phyloP scores from a whole-genome alignment of 2,888 invertebrate genomes.

The Alloplasta piceator region DNA sequence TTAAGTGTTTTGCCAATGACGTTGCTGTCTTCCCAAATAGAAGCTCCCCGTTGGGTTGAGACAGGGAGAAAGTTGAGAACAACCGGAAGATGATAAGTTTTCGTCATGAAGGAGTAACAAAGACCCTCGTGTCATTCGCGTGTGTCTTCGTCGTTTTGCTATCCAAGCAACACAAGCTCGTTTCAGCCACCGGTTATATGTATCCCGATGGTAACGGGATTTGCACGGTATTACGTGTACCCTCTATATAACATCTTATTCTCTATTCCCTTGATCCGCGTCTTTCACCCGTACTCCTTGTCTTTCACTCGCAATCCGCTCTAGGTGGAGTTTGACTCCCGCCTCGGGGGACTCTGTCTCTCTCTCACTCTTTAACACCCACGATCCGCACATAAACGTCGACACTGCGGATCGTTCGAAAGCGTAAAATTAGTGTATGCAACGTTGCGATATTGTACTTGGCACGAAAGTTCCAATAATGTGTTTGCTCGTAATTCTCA shows the following conservation, averaged over 20 bases:
- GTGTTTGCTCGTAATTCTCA: neutral
- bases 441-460: constrained; percentile 18
- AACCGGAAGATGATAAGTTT: constrained; percentile 31
- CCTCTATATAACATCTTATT: constrained; percentile 19
- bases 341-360: neutral
- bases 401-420: neutral
- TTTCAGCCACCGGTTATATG: constrained; percentile 17
- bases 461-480: constrained; percentile 2
- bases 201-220: constrained; percentile 34
- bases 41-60: neutral
- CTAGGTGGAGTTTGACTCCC: neutral
- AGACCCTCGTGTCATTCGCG: constrained; percentile 30
- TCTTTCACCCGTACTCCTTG: neutral
- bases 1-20: constrained; percentile 39
- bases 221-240: constrained; percentile 44
- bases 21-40: neutral
- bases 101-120: constrained; percentile 38
- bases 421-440: constrained; percentile 11
- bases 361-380: constrained; percentile 6
- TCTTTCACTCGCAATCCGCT: constrained; percentile 14
- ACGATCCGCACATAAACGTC: neutral
- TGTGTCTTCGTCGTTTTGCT: constrained; percentile 10
- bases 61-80: neutral
- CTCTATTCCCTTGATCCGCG: constrained; percentile 12
- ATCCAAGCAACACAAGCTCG: neutral